These are phyloP conservation scores for Heteropelma amictum DNA, from an alignment of 2,888 invertebrate genomes.

Conservation along the genomic window DNA sequence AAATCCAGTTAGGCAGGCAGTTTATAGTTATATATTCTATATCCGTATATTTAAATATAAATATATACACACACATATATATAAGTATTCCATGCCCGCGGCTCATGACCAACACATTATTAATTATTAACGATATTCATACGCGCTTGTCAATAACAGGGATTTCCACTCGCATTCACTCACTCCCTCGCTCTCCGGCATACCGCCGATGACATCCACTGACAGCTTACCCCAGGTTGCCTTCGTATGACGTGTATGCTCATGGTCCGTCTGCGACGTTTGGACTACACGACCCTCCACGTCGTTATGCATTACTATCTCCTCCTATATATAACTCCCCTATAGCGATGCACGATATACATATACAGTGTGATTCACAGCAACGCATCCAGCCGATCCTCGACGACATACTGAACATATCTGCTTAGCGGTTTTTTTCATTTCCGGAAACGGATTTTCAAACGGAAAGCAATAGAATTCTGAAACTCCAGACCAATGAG, in stretches of 20 bases:
- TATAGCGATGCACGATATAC: background rate
- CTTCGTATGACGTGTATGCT: constrained; percentile 26
- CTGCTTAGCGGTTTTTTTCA: no score
- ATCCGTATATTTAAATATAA: no score
- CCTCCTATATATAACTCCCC: background rate
- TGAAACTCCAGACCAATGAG: no score
- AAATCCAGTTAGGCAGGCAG: no score
- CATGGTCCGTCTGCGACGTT: constrained; percentile 23
- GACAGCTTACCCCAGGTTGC: constrained; percentile 39
- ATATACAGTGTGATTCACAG: background rate
- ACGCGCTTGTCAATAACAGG: constrained; percentile 73
- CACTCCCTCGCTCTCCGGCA: background rate
- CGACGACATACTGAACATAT: no score
- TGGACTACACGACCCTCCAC: constrained; percentile 32
- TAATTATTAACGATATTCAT: constrained; percentile 74
- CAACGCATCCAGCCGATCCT: no score
- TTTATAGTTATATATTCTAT: no score
- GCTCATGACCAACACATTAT: constrained; percentile 61
- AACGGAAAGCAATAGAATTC: no score
- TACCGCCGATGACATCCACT: constrained; percentile 48
- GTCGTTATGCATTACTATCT: constrained; percentile 24
- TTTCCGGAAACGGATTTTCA: no score
- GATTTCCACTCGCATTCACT: constrained; percentile 69
- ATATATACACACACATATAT: no score
- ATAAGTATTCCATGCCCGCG: background rate